A percentile compares a stretch with the other conserved stretches of the same genome.
Conservation (phyloP, 1,140 invertebrate species). For the Cecropterus lyciades region DNA sequence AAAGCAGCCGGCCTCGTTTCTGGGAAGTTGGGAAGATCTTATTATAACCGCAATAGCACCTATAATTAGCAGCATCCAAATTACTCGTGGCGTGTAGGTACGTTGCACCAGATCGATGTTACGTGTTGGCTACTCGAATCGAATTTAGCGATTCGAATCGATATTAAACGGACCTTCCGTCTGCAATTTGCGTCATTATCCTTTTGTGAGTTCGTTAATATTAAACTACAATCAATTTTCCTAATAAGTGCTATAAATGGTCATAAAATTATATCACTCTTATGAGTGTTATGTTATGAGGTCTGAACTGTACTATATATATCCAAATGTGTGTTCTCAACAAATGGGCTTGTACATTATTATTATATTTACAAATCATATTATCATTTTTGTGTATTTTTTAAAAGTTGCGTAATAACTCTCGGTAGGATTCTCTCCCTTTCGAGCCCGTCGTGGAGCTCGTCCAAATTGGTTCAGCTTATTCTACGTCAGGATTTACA, state of each 20-base stretch:
- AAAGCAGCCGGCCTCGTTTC: slow-evolving; percentile 81
- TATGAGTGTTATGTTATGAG: no score
- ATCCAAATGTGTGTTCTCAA: no score
- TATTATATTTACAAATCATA: no score
- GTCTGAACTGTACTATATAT: no score
- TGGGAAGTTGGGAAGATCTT: slow-evolving; percentile 82
- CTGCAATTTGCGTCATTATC: slow-evolving; percentile 44
- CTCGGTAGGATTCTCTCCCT: no score
- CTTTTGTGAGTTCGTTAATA: slow-evolving; percentile 38
- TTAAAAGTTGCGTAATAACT: no score
- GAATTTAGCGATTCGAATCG: slow-evolving; percentile 57
- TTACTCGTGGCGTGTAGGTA: slow-evolving; percentile 71
- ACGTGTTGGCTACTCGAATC: slow-evolving; percentile 66
- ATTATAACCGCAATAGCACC: slow-evolving; percentile 84
- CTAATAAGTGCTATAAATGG: slow-evolving; percentile 1
- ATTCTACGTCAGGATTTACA: no score
- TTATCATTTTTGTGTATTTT: no score
- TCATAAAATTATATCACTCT: not conserved
- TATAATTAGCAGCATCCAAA: slow-evolving; percentile 82
- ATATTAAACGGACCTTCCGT: slow-evolving; percentile 44
- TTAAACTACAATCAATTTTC: slow-evolving; percentile 13
- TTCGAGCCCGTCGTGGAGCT: no score
- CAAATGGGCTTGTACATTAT: no score
- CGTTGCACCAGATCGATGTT: slow-evolving; percentile 71
- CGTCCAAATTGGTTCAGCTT: no score